phyloP scores from a whole-genome alignment of 2,888 invertebrate species.

The Spodoptera littoralis region DNA sequence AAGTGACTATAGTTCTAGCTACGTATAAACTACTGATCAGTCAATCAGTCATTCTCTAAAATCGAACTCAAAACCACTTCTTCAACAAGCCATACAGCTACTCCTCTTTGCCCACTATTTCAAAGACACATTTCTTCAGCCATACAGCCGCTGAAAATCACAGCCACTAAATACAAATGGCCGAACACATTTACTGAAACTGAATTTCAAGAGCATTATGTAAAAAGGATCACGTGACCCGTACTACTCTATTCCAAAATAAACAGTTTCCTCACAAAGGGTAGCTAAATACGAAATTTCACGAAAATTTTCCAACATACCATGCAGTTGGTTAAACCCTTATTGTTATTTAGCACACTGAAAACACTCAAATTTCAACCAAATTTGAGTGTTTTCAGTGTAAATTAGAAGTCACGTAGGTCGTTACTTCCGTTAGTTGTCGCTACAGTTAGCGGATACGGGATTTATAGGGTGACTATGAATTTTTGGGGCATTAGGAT shows the following conservation, averaged over 20 bases:
- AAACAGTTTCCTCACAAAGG: slow-evolving; percentile 43
- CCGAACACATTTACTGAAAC: slow-evolving; percentile 1
- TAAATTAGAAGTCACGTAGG: slow-evolving; percentile 56
- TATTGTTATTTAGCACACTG: neutral
- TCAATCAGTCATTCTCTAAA: too few relatives aligned
- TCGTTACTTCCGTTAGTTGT: slow-evolving; percentile 60
- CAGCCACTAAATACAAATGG: neutral
- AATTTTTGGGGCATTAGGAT: slow-evolving; percentile 26
- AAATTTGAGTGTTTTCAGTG: slow-evolving; percentile 13
- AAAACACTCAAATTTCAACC: too few relatives aligned
- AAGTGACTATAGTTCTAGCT: too few relatives aligned
- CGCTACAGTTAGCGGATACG: slow-evolving; percentile 53
- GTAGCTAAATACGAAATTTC: slow-evolving; percentile 47
- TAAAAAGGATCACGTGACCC: slow-evolving; percentile 31
- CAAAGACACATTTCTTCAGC: neutral
- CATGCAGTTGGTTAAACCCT: neutral
- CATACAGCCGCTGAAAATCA: neutral
- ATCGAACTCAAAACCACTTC: too few relatives aligned
- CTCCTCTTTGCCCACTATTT: neutral
- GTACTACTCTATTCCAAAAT: slow-evolving; percentile 46
- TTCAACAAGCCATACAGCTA: too few relatives aligned
- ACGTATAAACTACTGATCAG: neutral
- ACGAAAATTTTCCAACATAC: slow-evolving; percentile 27
- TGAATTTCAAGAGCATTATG: slow-evolving; percentile 33
- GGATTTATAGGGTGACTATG: slow-evolving; percentile 55